phyloP scores from a whole-genome alignment of 2,113 vertebrate genomes.

The human region DNA sequence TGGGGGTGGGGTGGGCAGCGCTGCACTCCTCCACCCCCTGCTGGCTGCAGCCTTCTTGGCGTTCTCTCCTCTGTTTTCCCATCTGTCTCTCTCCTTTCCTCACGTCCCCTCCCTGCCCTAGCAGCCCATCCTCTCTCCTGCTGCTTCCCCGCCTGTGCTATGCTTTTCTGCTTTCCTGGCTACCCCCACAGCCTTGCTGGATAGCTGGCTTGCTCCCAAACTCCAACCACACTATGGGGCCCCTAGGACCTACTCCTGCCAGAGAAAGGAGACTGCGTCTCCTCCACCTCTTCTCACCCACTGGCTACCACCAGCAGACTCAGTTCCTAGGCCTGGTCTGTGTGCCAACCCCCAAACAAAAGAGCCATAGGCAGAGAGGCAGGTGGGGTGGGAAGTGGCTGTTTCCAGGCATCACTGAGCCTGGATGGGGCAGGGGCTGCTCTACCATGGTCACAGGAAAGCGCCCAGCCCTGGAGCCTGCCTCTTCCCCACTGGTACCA shows the following conservation, averaged over 20 bases:
- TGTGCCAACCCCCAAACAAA: neutral
- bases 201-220: slow-evolving; percentile 40
- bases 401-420: neutral
- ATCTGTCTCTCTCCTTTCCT: slow-evolving; percentile 67
- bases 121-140: slow-evolving; percentile 57
- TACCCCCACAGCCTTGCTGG: neutral
- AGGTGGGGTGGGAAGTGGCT: neutral
- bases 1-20: neutral
- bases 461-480: neutral
- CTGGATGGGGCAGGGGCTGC: neutral
- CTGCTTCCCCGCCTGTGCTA: slow-evolving; percentile 63
- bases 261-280: neutral
- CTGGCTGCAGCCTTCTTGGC: slow-evolving; percentile 17
- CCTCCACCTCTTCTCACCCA: neutral
- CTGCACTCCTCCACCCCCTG: neutral
- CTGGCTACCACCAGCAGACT: neutral
- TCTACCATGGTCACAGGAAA: neutral
- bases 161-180: slow-evolving; percentile 35
- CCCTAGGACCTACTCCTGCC: neutral
- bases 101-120: slow-evolving; percentile 47
- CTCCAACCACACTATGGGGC: neutral
- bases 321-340: neutral
- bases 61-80: slow-evolving; percentile 59
- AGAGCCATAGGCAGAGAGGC: neutral
- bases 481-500: neutral